A percentile compares a stretch with the other conserved stretches of the same genome.
These are phyloP conservation scores for Stenotaenia linearis DNA, from an alignment of 2,888 invertebrate species.

Conservation along the genomic window DNA sequence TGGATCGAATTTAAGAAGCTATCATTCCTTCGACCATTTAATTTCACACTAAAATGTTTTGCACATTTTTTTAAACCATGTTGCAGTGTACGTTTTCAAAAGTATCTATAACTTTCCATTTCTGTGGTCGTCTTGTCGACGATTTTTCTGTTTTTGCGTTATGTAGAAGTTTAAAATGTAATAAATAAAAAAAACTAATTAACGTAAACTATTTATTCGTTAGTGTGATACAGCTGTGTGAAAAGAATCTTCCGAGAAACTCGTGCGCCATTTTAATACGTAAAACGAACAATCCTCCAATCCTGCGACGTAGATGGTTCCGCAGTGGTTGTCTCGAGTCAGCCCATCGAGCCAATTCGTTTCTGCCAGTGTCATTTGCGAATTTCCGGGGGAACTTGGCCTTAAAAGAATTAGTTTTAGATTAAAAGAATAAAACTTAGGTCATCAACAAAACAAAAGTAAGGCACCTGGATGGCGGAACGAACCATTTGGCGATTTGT, in stretches of 20 bases:
- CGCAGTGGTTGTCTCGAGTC: constrained; percentile 37
- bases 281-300: constrained; percentile 37
- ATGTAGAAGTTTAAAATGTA: not conserved
- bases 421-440: not conserved
- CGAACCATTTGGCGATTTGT: constrained; percentile 36
- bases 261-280: constrained; percentile 36
- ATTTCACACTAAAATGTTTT: not conserved
- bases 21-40: not conserved
- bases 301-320: constrained; percentile 36
- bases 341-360: constrained; percentile 38
- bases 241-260: not conserved
- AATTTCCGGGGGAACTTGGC: constrained; percentile 36
- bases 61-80: not conserved
- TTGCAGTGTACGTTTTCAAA: not conserved
- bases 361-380: constrained; percentile 37
- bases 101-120: not conserved
- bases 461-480: constrained; percentile 37
- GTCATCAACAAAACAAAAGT: not conserved
- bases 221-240: not conserved
- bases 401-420: constrained; percentile 28
- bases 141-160: not conserved
- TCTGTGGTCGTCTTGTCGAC: not conserved
- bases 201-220: not conserved
- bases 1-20: not conserved
- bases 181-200: not conserved